Evolutionary conservation across 2,797 vertebrate species (phyloP).

Genomic region (Diplodus puntazzo): DNA sequence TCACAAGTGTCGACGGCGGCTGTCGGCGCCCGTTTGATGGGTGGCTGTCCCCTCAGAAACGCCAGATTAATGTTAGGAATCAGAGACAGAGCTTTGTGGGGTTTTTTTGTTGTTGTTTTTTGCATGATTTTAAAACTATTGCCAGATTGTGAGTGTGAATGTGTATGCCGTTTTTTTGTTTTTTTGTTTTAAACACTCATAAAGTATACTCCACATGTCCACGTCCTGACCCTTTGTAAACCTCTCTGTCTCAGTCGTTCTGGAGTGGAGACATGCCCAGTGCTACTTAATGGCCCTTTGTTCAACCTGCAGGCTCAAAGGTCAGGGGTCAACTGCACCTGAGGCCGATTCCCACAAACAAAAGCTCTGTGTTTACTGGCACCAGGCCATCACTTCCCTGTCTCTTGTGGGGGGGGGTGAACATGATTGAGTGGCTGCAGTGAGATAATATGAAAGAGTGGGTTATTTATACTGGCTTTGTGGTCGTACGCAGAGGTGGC

Average conservation of each 20-base stretch:
- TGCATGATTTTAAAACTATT: slow-evolving; percentile 2
- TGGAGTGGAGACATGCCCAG: slow-evolving; percentile 74
- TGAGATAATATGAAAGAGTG: background rate
- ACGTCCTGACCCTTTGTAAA: slow-evolving; percentile 63
- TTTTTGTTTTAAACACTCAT: background rate
- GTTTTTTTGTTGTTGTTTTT: background rate
- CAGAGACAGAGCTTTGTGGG: background rate
- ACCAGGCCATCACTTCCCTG: slow-evolving; percentile 79
- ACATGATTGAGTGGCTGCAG: slow-evolving; percentile 27
- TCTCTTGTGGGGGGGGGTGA: slow-evolving; percentile 49
- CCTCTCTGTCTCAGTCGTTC: slow-evolving; percentile 64
- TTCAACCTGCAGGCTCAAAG: slow-evolving; percentile 84
- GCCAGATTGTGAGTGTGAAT: background rate
- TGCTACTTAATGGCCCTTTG: slow-evolving; percentile 86
- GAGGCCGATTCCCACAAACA: slow-evolving; percentile 86
- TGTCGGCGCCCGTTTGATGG: slow-evolving; percentile 75
- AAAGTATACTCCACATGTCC: slow-evolving; percentile 6
- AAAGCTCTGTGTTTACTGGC: slow-evolving; percentile 82
- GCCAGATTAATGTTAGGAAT: slow-evolving; percentile 17
- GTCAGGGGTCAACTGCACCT: slow-evolving; percentile 89
- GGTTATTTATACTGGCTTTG: background rate
- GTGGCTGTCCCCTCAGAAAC: slow-evolving; percentile 42
- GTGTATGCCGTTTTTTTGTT: background rate
- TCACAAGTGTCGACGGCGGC: slow-evolving; percentile 76
- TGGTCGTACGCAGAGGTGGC: too few relatives aligned